Base-by-base conservation (phyloP, 2,888 invertebrate species). In the Acleris literana region DNA sequence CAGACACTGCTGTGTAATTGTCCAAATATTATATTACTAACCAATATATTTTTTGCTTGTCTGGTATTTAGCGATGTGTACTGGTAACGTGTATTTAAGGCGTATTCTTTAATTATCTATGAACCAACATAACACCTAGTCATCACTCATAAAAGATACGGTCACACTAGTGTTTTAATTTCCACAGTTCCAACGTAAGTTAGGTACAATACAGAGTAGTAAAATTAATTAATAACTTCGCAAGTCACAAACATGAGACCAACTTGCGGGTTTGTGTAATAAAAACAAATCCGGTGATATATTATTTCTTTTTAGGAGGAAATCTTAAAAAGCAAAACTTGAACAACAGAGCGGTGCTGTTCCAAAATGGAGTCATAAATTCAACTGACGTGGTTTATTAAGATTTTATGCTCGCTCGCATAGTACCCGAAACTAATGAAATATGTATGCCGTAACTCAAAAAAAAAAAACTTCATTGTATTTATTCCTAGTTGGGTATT, bases 391-490 rank as follows among this genome's bases (percentile, higher is more conserved):
- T 74, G 69, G 73, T 78, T 80, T 79, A 83, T 78, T 81, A 81
- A 74, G 71, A 79, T 81, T 81, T 75, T 79, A 77, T 78, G 76
- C 71, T 65, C 71, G 67, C 71, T 73, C 72, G 72, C 74, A 74
- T 76, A 77, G 74, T 76, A 74, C 72, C 68, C 76, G 73, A 75
- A 74, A 72, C 71, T 79, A 78, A 83, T 83, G 79, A 81, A 81
- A 81, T 81, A 83, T 79, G 76, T 78, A 83, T 80, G 72, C 64
- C 74, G 69, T 71, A 71, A 73, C 68, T 69, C 71, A 70, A 69
- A 75, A 78, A 70, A 69, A 75, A 78, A 79, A 79, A 79, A 76
- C 69, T 72, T 56, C 70, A 64, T 54, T 65, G 58, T 66, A 65
- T 55, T 74, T 25, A 33, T 39, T 39, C 74, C 73, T 73, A 59